Evolutionary conservation across 2,797 vertebrate genomes (phyloP).

Genomic region (Scarus forsteni): DNA sequence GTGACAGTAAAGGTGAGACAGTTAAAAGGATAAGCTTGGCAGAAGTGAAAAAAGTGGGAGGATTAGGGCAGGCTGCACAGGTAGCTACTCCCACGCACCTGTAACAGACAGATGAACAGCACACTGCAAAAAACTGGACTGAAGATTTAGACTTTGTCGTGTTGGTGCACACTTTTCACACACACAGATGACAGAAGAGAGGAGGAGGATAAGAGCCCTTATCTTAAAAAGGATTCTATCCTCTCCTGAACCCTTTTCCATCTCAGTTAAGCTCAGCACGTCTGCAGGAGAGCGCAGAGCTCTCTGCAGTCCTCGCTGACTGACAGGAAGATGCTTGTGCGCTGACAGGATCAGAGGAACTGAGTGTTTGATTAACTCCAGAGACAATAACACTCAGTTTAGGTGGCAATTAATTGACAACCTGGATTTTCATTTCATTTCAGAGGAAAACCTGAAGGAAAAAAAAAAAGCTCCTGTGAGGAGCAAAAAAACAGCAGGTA

Average conservation of each 20-base stretch:
- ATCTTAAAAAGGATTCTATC: conserved; percentile 46
- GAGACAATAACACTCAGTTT: background rate
- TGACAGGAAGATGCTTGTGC: conserved; percentile 38
- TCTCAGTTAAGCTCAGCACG: conserved; percentile 39
- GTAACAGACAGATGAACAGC: conserved; percentile 9
- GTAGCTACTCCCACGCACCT: conserved; percentile 13
- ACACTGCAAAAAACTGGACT: conserved; percentile 19
- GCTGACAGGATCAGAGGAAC: conserved; percentile 23
- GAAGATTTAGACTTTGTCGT: conserved; percentile 31
- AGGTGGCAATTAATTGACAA: conserved; percentile 9
- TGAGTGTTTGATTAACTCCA: conserved; percentile 19
- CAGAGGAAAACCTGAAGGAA: background rate
- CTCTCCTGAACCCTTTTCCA: conserved; percentile 35
- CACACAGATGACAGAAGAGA: background rate
- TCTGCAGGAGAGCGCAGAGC: conserved; percentile 12
- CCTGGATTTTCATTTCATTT: background rate
- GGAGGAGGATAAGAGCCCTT: conserved; percentile 19
- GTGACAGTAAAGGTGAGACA: conserved; percentile 7
- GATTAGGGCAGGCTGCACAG: conserved; percentile 25
- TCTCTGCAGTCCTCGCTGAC: conserved; percentile 31
- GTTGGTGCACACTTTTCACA: background rate
- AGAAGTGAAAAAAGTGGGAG: conserved; percentile 16
- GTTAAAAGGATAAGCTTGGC: conserved; percentile 16
- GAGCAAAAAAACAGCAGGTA: too few relatives aligned
- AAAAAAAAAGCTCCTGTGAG: background rate